Percentiles rank a stretch among this genome's conserved stretches.
Evolutionary conservation across 2,113 vertebrate genomes (phyloP).

Genomic region (Ovis canadensis): DNA sequence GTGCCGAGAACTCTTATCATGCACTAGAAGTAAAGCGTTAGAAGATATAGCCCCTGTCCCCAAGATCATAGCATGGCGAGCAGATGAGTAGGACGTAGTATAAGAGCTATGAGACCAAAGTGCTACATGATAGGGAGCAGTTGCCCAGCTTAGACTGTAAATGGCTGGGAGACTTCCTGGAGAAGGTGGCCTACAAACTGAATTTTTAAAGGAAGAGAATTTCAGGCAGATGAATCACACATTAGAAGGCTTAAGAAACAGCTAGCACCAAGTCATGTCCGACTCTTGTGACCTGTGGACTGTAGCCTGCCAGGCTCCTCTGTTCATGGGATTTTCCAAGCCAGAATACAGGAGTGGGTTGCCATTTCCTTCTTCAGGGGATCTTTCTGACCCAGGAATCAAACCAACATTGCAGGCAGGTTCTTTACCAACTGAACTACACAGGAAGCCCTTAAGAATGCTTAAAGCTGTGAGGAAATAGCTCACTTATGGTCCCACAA

Average conservation of each 20-base stretch:
- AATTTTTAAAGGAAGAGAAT: neutral
- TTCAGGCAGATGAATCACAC: neutral
- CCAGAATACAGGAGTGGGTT: neutral
- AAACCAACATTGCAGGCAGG: neutral
- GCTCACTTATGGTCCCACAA: neutral
- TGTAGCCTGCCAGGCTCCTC: neutral
- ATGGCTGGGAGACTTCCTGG: neutral
- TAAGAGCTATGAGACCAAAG: neutral
- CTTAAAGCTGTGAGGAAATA: neutral
- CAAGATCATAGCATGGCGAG: neutral
- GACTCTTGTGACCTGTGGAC: neutral
- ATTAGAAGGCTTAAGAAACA: neutral
- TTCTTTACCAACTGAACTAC: neutral
- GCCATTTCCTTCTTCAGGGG: neutral
- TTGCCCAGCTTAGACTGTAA: neutral
- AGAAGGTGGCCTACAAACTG: neutral
- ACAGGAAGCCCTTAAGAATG: neutral
- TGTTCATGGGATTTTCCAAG: neutral
- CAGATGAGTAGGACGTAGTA: neutral
- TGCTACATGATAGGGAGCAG: neutral
- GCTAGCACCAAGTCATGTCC: rapidly evolving
- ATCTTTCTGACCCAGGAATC: neutral
- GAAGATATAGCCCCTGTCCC: neutral
- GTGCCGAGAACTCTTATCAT: neutral
- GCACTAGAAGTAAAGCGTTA: neutral